Base-by-base conservation (phyloP, 2,888 invertebrate species). In the Bellardia pandia region DNA sequence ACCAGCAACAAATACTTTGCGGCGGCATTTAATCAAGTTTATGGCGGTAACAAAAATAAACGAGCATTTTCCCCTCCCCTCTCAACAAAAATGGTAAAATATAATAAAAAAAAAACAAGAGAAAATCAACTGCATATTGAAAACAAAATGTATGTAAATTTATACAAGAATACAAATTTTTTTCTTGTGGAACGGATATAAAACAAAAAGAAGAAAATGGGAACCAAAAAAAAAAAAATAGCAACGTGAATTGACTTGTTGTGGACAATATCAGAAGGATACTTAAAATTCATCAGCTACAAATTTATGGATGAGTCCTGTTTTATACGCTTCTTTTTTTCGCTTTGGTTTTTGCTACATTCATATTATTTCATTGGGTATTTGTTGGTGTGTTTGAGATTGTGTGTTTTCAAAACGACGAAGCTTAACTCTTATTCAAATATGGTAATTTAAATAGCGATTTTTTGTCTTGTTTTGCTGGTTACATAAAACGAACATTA, bases 11-110 rank as follows among this genome's bases (percentile, higher is more conserved):
- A 88, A 85, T 88, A 89, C 89, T 89, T 89, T 86, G 85, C 62
- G 90, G 88, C 89, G 89, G 90, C 90, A 91, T 91, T 91, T 91
- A 91, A 92, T 92, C 91, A 92, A 91, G 91, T 92, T 92, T 92
- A 92, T 92, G 91, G 90, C 90, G 77, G 83, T 58, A 85, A 85
- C 81, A 77, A 87, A 86, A 87, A 77, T 76, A 75, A 85, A 85
- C 79, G 79, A 80, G 69, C 56, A 69, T 69, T 80, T 62, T 37
- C 62, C 45, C 53, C 45, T 71, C 45, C 14, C 37, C 11, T 30
- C 13, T 13, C 5, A 14, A 58, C 11, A 45, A 42, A 53, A n/a
- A 76, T 23, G 23, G 14, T 23, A 13, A 30, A 80, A 45, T n/a
- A 40, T 42, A 74, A 45, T 48, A 51, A 13, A 66, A 45, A 56